Percentiles rank a stretch among this genome's conserved stretches.
Conservation (phyloP, 2,888 invertebrate species). For the Teinopalpus imperialis region DNA sequence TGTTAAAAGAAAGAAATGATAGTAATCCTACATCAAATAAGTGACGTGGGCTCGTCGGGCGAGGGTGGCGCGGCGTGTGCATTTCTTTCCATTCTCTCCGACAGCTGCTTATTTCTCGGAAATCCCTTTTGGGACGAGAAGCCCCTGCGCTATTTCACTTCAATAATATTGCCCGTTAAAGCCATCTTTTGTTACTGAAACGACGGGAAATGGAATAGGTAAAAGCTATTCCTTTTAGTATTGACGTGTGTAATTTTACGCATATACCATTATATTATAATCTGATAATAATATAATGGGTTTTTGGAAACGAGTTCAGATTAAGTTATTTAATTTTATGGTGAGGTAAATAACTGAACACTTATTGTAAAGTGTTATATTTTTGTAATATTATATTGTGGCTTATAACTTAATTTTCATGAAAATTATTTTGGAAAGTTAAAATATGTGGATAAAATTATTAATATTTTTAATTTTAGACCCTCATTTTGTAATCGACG, state of each 20-base stretch:
- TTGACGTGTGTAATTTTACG: conserved; percentile 1
- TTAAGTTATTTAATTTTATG: too few species aligned
- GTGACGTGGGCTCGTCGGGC: neutral
- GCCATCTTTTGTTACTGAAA: conserved; percentile 25
- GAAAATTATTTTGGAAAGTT: too few species aligned
- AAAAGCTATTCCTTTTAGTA: conserved; percentile 11
- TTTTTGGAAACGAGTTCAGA: too few species aligned
- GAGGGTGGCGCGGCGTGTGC: conserved; percentile 21
- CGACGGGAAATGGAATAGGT: conserved; percentile 20
- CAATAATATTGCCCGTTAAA: conserved; percentile 25
- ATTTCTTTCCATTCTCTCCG: conserved; percentile 23
- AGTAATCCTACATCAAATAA: conserved; percentile 1
- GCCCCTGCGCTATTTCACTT: conserved; percentile 19
- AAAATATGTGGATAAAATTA: too few species aligned
- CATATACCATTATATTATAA: neutral
- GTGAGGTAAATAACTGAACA: too few species aligned
- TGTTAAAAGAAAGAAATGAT: too few species aligned
- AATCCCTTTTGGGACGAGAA: conserved; percentile 24
- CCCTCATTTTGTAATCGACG: too few species aligned
- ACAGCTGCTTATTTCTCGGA: conserved; percentile 26
- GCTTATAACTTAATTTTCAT: too few species aligned
- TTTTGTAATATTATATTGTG: too few species aligned
- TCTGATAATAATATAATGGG: too few species aligned
- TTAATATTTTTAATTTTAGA: too few species aligned
- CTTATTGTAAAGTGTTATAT: too few species aligned